A percentile compares a stretch with the other conserved stretches of the same genome.
phyloP scores from a whole-genome alignment of 2,113 vertebrate species.

The Centrocercus urophasianus region DNA sequence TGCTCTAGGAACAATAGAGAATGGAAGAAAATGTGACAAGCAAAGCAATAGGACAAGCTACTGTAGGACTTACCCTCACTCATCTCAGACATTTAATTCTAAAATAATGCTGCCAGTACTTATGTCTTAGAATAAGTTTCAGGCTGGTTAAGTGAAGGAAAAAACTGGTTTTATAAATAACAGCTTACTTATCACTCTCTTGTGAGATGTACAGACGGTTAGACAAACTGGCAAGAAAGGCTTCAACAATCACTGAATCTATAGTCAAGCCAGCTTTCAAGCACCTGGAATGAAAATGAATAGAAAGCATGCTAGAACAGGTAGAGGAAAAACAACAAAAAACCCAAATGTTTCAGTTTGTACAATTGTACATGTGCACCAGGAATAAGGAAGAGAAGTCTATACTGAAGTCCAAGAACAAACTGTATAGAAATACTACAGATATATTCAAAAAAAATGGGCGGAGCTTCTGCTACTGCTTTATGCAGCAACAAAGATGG shows the following conservation, averaged over 20 bases:
- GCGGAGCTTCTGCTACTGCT: background rate
- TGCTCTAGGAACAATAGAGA: background rate
- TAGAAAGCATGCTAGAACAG: background rate
- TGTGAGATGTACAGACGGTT: slow-evolving; percentile 98
- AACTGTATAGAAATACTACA: background rate
- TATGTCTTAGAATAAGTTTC: background rate
- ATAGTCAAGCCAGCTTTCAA: slow-evolving; percentile 92
- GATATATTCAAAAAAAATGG: background rate
- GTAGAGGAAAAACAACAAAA: no score
- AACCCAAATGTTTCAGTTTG: background rate
- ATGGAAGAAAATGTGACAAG: background rate
- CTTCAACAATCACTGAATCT: slow-evolving; percentile 93
- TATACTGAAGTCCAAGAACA: background rate
- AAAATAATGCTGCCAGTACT: background rate
- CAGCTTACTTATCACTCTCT: slow-evolving; percentile 94
- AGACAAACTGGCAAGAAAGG: slow-evolving; percentile 95
- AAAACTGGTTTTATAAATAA: background rate
- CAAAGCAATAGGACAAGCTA: background rate
- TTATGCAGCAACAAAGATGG: background rate
- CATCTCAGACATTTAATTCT: background rate
- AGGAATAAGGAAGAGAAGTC: background rate
- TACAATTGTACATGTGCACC: background rate
- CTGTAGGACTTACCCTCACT: background rate
- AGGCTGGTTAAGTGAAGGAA: background rate
- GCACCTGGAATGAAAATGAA: slow-evolving; percentile 79